phyloP scores from a whole-genome alignment of 2,888 invertebrate genomes.

The Drosophila mayaguana region DNA sequence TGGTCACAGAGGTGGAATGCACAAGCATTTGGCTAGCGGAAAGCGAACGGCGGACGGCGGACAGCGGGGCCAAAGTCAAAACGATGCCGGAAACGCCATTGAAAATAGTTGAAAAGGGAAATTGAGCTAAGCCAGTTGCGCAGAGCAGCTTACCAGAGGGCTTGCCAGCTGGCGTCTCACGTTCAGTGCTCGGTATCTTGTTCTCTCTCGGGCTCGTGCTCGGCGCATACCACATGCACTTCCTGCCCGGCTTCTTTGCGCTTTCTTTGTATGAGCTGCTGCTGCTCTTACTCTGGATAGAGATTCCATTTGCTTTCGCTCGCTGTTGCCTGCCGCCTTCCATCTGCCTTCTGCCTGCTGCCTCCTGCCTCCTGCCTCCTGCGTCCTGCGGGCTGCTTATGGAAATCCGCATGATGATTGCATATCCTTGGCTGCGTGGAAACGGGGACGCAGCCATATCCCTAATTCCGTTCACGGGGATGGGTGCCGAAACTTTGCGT shows the following conservation, averaged over 20 bases:
- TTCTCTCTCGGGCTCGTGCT: conserved; percentile 12
- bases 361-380: neutral
- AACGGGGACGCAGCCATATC: conserved; percentile 72
- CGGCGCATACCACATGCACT: conserved; percentile 49
- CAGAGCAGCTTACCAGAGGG: conserved; percentile 52
- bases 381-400: conserved; percentile 63
- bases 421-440: conserved; percentile 75
- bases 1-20: conserved; percentile 33
- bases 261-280: conserved; percentile 32
- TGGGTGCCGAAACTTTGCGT: conserved; percentile 73
- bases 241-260: conserved; percentile 33
- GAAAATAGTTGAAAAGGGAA: conserved; percentile 79
- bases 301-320: conserved; percentile 71
- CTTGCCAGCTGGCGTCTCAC: conserved; percentile 8
- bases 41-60: conserved; percentile 10
- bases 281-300: conserved; percentile 36
- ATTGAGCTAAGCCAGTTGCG: conserved; percentile 76
- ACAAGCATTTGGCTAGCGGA: conserved; percentile 59
- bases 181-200: neutral
- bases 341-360: no score
- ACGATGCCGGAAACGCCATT: conserved; percentile 74
- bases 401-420: conserved; percentile 81
- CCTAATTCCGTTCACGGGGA: conserved; percentile 61
- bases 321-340: neutral
- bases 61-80: conserved; percentile 57